These are phyloP conservation scores for Drosophila ustulata DNA, from an alignment of 2,888 invertebrate genomes.

Conservation along the genomic window DNA sequence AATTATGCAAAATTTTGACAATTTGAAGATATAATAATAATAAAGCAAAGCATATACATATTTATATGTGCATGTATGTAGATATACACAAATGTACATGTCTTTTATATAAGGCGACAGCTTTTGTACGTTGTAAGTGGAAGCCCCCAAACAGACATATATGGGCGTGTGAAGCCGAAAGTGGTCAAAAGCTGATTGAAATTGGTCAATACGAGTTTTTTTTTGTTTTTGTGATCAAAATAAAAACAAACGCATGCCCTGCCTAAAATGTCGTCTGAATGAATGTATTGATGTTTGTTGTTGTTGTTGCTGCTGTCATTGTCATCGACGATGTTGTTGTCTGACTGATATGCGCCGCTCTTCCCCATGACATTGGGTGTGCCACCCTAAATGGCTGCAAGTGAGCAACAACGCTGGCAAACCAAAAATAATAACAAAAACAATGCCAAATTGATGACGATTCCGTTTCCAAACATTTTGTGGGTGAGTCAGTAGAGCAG, in stretches of 20 bases:
- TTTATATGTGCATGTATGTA: neutral
- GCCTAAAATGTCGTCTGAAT: conserved; percentile 54
- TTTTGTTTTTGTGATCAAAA: conserved; percentile 40
- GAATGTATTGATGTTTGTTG: conserved; percentile 15
- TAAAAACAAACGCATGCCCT: conserved; percentile 49
- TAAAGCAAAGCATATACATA: conserved; percentile 34
- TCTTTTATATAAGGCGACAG: conserved; percentile 32
- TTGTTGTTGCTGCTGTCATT: conserved; percentile 4
- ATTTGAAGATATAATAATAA: conserved; percentile 33
- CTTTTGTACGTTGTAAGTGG: conserved; percentile 33
- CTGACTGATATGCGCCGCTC: conserved; percentile 14
- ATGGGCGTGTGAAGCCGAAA: conserved; percentile 51
- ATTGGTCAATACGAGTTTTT: conserved; percentile 63
- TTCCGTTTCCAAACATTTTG: conserved; percentile 52
- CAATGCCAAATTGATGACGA: conserved; percentile 64
- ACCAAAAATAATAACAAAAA: conserved; percentile 13
- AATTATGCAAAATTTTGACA: conserved; percentile 23
- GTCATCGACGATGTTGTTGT: conserved; percentile 2
- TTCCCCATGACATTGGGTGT: conserved; percentile 42
- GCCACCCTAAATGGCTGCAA: conserved; percentile 42
- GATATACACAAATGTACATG: conserved; percentile 4
- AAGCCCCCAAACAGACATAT: conserved; percentile 29
- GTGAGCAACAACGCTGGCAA: conserved; percentile 26
- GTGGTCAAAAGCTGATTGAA: conserved; percentile 55
- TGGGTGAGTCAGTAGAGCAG: conserved; percentile 59